Evolutionary conservation across 2,888 invertebrate species (phyloP), one percentile per base, ranked within the genome.

Genomic region (Aleiodes leptofemur): DNA sequence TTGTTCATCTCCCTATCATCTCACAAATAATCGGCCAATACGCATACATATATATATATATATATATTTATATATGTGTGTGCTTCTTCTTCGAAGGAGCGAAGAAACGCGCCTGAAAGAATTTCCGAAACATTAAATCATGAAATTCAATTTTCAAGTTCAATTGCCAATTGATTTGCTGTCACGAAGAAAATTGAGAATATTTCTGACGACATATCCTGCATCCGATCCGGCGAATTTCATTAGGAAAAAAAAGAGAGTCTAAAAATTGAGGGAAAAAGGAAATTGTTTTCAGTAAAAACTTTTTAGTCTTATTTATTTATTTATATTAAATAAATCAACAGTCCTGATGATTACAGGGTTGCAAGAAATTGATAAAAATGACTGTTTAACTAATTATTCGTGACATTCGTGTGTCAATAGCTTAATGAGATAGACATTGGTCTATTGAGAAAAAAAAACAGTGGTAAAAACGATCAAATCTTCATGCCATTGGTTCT

Each of bases 1-100:
- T 89, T 89, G 88, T 89, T 89, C 89, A 89, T 89, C 88, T 86
- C 86, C 86, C 83, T 79, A 34, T 69, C 82, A 83, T 81, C 83
- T 79, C 61, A 16, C 61, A 48, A 16, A 64, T 64, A 64, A 64
- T 64, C 83, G 82, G 82, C 85, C 86, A 84, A 85, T 86, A 82
- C 83, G 78, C 73, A 34, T 23, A 23, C 2, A 23, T 23, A 23
- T 23, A 23, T 23, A 23, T 23, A 23, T 23, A 23, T 23, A 23
- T 23, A 23, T 23, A 23, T 71, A 38, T 2, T 3, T 23, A 2
- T 38, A 1, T 38, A 1, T 38, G 38, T 38, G 6, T 38, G 6
- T 38, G 38, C 38, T 38, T 3, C 6, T 38, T 23, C 23, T 38
- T 38, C 6, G 8, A 38, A 8, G 38, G 38, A 38, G 38, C 5